phyloP scores from a whole-genome alignment of 2,797 vertebrate genomes.

The Oreochromis grahami region DNA sequence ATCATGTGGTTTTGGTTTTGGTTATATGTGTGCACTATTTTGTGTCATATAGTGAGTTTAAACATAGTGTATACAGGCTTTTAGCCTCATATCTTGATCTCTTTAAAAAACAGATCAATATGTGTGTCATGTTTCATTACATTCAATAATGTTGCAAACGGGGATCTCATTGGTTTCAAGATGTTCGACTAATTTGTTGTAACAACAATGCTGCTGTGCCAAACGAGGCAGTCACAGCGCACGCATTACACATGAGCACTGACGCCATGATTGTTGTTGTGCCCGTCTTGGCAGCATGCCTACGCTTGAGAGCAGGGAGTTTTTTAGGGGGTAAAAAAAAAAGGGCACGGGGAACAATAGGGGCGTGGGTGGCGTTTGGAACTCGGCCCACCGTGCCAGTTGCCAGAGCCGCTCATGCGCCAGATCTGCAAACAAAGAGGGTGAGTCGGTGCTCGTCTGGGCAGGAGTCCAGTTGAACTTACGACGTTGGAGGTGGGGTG shows the following conservation, averaged over 20 bases:
- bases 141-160: not conserved
- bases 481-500: not conserved
- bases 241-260: slow-evolving; percentile 5
- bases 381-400: slow-evolving; percentile 20
- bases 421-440: slow-evolving; percentile 58
- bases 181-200: not conserved
- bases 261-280: slow-evolving; percentile 22
- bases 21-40: not conserved
- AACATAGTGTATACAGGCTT: not conserved
- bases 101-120: not conserved
- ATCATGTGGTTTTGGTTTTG: not conserved
- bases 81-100: not conserved
- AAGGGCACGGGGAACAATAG: slow-evolving; percentile 48
- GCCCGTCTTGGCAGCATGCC: slow-evolving; percentile 40
- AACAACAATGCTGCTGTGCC: not conserved
- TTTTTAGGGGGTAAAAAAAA: slow-evolving; percentile 22
- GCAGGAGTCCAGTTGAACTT: slow-evolving; percentile 44
- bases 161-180: not conserved
- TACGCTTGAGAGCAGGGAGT: slow-evolving; percentile 5
- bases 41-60: not conserved
- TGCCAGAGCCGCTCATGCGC: slow-evolving; percentile 53
- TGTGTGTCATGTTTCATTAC: not conserved
- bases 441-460: slow-evolving; percentile 46
- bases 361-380: slow-evolving; percentile 52
- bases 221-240: not conserved